Evolutionary conservation across 2,797 vertebrate genomes (phyloP), one percentile per base, ranked within the genome.

Genomic region (Danionella dracula): DNA sequence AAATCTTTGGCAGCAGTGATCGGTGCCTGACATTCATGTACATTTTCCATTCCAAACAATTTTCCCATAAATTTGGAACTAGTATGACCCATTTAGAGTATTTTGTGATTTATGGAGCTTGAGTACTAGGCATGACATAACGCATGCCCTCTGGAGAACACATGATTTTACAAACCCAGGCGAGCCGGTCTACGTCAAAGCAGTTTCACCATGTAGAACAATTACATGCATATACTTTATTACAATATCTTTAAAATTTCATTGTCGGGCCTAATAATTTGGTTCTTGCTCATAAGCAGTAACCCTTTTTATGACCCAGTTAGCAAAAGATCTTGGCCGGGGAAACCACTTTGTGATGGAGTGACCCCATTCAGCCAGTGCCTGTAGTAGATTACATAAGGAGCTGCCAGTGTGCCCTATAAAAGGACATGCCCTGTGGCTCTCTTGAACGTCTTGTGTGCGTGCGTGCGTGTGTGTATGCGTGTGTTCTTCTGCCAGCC

Each of bases 111-210:
- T 15, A 44, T 53, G 4, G 2, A 29, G 23, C 34, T 41, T 37
- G 41, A 37, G 46, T 34, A 68, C 68, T 69, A 45, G 4, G n/a
- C 21, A 42, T 77, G 72, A 74, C 63, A 62, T 70, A 70, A 70
- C 70, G 42, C 29, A 51, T 17, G 29, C 32, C 35, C 17, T 4
- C 12, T 23, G 27, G 59, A 38, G 71, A 70, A 38, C 27, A 20
- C 2, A 46, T 38, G 51, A 13, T 61, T 70, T 58, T 46, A 2
- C 29, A 42, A 23, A 42, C 21, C 7, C 4, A 54, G 55, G 40
- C 16, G 19, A 61, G 72, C 34, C 5, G 20, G 53, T 57, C 13
- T 4, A 19, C 23, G 29, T 27, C 20, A 11, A 7, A 21, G 19
- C 12, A 38, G 21, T 49, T 48, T 61, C 13, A 17, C 37, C 20